A percentile compares a stretch with the other conserved stretches of the same genome.
These are phyloP conservation scores for Centroberyx gerrardi DNA, from an alignment of 2,797 vertebrate genomes.

Conservation along the genomic window DNA sequence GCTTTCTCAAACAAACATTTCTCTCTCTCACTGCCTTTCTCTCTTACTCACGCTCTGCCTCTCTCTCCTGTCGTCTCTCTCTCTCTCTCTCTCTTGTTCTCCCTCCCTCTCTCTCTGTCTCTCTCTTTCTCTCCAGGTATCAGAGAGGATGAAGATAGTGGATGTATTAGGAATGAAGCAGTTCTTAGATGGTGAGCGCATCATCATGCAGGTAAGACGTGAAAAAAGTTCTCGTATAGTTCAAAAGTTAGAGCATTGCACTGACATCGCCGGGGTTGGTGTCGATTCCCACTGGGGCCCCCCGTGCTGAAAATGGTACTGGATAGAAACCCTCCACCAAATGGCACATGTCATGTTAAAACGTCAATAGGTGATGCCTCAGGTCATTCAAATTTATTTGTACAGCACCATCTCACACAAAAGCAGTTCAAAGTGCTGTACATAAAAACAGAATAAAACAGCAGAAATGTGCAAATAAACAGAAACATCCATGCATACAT, in stretches of 20 bases:
- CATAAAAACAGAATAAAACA: too few species aligned
- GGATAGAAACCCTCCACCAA: too few species aligned
- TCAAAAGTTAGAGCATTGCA: neutral
- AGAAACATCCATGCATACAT: too few species aligned
- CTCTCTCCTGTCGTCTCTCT: neutral
- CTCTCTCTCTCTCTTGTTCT: neutral
- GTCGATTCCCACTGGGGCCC: neutral
- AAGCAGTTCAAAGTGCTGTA: too few species aligned
- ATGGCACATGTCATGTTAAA: too few species aligned
- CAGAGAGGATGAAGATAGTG: constrained; percentile 97
- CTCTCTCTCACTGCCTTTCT: neutral
- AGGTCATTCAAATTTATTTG: too few species aligned
- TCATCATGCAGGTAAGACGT: constrained; percentile 88
- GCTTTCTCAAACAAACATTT: neutral
- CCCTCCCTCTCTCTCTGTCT: neutral
- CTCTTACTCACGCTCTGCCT: neutral
- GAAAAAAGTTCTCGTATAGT: neutral
- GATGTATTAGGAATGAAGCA: constrained; percentile 94
- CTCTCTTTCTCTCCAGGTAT: constrained; percentile 79
- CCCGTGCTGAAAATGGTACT: too few species aligned
- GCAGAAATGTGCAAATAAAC: too few species aligned
- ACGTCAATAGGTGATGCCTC: too few species aligned
- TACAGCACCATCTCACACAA: too few species aligned
- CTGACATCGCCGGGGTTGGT: neutral
- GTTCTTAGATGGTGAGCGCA: constrained; percentile 93